These are phyloP conservation scores for Clarias platycephalus DNA, from an alignment of 2,797 vertebrate genomes.

Conservation along the genomic window DNA sequence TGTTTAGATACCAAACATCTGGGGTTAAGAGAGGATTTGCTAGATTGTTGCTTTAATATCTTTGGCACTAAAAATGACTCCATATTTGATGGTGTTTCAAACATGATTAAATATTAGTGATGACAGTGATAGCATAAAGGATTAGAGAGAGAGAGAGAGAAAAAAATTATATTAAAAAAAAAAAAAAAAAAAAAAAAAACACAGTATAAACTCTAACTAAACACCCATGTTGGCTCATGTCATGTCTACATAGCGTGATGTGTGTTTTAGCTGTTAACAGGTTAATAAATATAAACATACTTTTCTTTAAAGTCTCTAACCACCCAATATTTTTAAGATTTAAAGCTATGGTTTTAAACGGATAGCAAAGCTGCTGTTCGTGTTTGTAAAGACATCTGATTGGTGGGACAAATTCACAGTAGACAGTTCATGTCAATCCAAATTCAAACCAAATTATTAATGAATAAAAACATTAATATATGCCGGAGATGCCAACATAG, in stretches of 20 bases:
- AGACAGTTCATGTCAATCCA: not conserved
- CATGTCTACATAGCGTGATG: not conserved
- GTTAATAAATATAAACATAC: not conserved
- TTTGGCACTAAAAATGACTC: slow-evolving; percentile 29
- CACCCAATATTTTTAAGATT: not conserved
- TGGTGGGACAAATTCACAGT: not conserved
- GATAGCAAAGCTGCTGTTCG: not conserved
- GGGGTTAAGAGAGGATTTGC: not conserved
- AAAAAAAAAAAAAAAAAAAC: not conserved
- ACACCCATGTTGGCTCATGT: not conserved
- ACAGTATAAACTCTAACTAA: not conserved
- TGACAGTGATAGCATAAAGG: not conserved
- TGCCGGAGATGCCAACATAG: not conserved
- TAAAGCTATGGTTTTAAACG: not conserved
- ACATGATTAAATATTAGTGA: not conserved
- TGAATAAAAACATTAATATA: not conserved
- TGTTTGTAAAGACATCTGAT: not conserved
- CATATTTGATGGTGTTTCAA: not conserved
- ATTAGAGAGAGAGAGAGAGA: too few relatives aligned
- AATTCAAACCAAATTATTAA: not conserved
- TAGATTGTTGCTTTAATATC: not conserved
- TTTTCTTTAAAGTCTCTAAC: not conserved
- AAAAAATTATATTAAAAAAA: too few relatives aligned
- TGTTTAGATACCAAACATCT: not conserved
- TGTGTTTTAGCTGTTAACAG: slow-evolving; percentile 6